These are phyloP conservation scores for Barypeithes pellucidus DNA, from an alignment of 2,888 invertebrate species.

Conservation along the genomic window DNA sequence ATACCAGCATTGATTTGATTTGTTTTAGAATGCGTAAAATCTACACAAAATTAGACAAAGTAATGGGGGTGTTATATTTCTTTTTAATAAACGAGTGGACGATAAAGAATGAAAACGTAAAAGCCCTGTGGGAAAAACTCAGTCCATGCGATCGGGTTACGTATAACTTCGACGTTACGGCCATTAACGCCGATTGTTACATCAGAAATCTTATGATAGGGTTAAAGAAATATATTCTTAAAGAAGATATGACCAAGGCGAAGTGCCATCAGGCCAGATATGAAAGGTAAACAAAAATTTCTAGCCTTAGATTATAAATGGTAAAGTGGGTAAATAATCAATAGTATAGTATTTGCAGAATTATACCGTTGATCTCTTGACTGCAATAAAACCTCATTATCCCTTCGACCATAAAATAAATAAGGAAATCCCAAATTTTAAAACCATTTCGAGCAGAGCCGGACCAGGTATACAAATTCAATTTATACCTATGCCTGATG, in stretches of 20 bases:
- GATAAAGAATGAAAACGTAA: conserved; percentile 58
- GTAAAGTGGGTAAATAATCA: no score
- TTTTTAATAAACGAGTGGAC: conserved; percentile 60
- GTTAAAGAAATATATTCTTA: conserved; percentile 60
- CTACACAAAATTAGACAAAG: conserved; percentile 58
- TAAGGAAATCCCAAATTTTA: no score
- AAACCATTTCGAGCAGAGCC: no score
- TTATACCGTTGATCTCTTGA: no score
- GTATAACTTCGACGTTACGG: conserved; percentile 59
- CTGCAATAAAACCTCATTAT: no score
- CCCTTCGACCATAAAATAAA: no score
- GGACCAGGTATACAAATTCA: no score
- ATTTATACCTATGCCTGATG: no score
- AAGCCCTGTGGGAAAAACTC: conserved; percentile 56
- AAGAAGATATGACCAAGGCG: conserved; percentile 59
- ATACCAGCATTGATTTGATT: neutral
- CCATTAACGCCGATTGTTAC: conserved; percentile 56
- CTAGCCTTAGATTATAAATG: no score
- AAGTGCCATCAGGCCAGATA: conserved; percentile 56
- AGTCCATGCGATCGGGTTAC: conserved; percentile 54
- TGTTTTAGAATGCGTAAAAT: conserved; percentile 57
- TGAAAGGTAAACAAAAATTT: conserved; percentile 51
- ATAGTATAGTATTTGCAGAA: no score
- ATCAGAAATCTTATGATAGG: conserved; percentile 57
- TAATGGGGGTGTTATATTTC: conserved; percentile 55